Evolutionary conservation across 2,888 invertebrate genomes (phyloP).

Genomic region (Oscheius sp.): DNA sequence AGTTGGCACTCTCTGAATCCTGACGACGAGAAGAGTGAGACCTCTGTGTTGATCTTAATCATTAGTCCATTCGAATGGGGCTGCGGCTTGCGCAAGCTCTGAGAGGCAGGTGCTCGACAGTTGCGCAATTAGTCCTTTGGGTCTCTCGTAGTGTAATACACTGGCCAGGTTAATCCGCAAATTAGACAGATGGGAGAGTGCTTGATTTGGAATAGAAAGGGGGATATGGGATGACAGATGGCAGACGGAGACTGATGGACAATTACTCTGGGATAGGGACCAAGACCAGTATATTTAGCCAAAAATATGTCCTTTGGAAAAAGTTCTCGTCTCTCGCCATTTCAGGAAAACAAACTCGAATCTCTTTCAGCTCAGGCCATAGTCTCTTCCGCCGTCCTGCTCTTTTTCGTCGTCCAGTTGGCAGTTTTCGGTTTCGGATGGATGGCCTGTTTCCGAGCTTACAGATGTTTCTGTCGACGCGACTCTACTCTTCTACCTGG

Average conservation of each 20-base stretch:
- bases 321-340: neutral
- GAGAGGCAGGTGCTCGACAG: conserved; percentile 15
- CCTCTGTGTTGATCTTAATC: conserved; percentile 7
- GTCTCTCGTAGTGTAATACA: conserved; percentile 20
- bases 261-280: no score
- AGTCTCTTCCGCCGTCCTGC: conserved; percentile 36
- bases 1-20: conserved; percentile 44
- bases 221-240: conserved; percentile 1
- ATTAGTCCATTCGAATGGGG: conserved; percentile 2
- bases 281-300: neutral
- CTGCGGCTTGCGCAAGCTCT: neutral
- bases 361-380: conserved; percentile 43
- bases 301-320: neutral
- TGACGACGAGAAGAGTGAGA: conserved; percentile 47
- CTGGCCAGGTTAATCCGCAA: conserved; percentile 27
- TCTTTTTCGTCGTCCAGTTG: conserved; percentile 31
- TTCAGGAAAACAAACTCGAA: neutral
- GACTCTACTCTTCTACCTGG: conserved; percentile 45
- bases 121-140: conserved; percentile 24
- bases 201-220: no score
- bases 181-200: neutral
- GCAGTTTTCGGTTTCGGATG: conserved; percentile 40
- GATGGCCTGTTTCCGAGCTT: conserved; percentile 37
- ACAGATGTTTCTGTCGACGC: conserved; percentile 39
- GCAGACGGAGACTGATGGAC: neutral